Evolutionary conservation across 37 sponge, comb jelly and placozoan species (phyloP), one percentile per base, ranked within the genome.

Genomic region (Hexactinellida sp.): DNA sequence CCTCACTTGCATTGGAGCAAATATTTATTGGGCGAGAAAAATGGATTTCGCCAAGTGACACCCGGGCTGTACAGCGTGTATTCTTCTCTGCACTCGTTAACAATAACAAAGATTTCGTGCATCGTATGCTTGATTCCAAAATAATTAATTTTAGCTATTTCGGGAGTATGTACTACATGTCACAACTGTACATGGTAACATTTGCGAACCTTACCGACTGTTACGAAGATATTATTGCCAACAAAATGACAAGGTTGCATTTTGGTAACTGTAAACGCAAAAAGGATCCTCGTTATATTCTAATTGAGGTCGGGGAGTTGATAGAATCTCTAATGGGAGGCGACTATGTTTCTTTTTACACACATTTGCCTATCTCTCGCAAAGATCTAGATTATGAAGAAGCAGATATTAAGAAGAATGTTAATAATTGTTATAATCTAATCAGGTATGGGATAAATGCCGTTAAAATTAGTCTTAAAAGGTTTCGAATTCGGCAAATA

Each of bases 11-110:
- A 21, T 63, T 63, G 34, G 76, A 63, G 76, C 21, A 63, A 23
- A 63, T 63, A 63, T 63, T 63, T 23, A 63, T 63, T n/a, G 76
- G 76, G 34, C 76, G 76, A 21, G 76, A 63, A 63, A 63, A 63
- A 28, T 63, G 76, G 76, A 28, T 63, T 23, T 63, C 76, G 3
- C 3, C 3, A 63, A 23, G 13, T 63, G 76, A 63, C 13, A 28
- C 76, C 25, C 76, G 76, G 76, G 76, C 76, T 63, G 76, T 63
- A 25, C 76, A 63, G 30, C 76, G 76, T 63, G 13, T 63, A 21
- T 63, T 63, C 30, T 63, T 63, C 76, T 63, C 76, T 21, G 76
- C 76, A 21, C 76, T 63, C 34, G 30, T n/a, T 7, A 63, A 10
- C 13, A 63, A 63, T n/a, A 63, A 63, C 34, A 63, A 1, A n/a